A percentile compares a stretch with the other conserved stretches of the same genome.
Conservation (phyloP, 2,113 vertebrate genomes). For the Dolichotis patagonum region DNA sequence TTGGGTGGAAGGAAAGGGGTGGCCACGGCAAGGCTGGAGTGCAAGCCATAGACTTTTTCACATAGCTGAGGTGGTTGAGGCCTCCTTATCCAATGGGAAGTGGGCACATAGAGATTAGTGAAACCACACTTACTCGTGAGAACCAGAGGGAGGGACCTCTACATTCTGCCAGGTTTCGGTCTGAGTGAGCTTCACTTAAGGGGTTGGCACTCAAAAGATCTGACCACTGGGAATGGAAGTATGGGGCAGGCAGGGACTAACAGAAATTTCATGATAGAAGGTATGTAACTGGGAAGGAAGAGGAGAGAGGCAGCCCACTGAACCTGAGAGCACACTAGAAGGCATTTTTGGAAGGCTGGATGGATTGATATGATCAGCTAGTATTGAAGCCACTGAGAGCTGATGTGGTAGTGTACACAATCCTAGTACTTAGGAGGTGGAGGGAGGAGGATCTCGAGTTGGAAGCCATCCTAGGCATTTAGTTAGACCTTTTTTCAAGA, state of each 20-base stretch:
- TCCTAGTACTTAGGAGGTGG: too few relatives aligned
- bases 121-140: neutral
- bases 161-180: neutral
- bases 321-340: neutral
- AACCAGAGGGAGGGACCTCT: neutral
- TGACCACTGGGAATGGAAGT: neutral
- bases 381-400: neutral
- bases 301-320: neutral
- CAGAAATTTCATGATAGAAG: neutral
- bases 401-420: neutral
- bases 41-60: neutral
- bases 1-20: neutral
- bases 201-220: neutral
- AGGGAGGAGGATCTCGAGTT: neutral
- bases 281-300: neutral
- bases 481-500: neutral
- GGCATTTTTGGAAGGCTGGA: neutral
- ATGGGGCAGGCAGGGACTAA: neutral
- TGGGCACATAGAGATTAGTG: neutral
- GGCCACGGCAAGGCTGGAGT: neutral
- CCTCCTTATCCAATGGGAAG: neutral
- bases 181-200: neutral
- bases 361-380: neutral
- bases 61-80: neutral
- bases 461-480: neutral